Evolutionary conservation across 1,140 invertebrate genomes (phyloP), one percentile per base, ranked within the genome.

Genomic region (Dysdera silvatica): DNA sequence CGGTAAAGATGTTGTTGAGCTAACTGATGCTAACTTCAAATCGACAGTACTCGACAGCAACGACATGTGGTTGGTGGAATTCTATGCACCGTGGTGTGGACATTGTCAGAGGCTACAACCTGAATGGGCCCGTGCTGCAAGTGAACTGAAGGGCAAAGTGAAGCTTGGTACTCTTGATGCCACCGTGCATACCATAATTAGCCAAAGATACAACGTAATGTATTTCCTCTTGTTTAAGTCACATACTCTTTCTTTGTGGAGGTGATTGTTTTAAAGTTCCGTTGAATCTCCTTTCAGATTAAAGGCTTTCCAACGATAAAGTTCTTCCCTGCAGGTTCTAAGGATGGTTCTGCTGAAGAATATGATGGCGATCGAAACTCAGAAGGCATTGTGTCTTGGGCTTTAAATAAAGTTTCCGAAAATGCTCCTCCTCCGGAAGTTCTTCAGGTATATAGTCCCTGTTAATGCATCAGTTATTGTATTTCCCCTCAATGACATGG

Each of bases 261-360:
- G 6, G 43, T 47, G 23, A 47, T n/a, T 47, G 43, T 47, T 18
- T 8, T 37, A 16, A 16, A 32, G 8, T 37, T 10, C 8, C 14
- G 23, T 14, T 29, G 66, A 10, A 29, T 67, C 51, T 28, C 24
- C 29, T 55, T 62, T 8, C 55, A 78, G 76, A 84, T 99, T 33
- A 83, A 87, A 70, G 95, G 96, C 0, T 99, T 95, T 78, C 96
- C 96, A 10, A 98, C 95, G 8, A 98, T 99, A 65, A 99, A 99
- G 78, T 86, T 87, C 74, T 99, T 99, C 80, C 80, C 84, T 1
- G 80, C 85, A 31, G 93, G 93, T 55, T 84, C 84, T 65, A 94
- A 92, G 75, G 80, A 83, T 57, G 83, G 82, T 67, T 84, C 83
- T 16, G 85, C 81, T 6, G 70, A 76, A 59, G 82, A 85, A 10